These are phyloP conservation scores for Polyodon spathula DNA, from an alignment of 2,113 vertebrate genomes.

Conservation along the genomic window DNA sequence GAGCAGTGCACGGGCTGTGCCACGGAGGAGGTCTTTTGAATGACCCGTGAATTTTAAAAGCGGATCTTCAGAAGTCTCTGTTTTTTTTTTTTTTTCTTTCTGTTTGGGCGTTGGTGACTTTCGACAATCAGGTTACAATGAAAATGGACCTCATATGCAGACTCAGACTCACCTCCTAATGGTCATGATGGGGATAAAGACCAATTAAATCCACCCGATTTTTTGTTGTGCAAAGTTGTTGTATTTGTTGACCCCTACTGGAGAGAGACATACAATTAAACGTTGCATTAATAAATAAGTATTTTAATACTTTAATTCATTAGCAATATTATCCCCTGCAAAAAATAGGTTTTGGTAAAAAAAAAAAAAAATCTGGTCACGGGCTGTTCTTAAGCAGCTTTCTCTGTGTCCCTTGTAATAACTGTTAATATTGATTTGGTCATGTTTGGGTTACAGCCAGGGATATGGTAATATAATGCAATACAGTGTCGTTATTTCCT, in stretches of 20 bases:
- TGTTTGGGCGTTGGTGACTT: conserved; percentile 58
- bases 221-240: conserved; percentile 2
- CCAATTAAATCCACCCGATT: conserved; percentile 30
- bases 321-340: no score
- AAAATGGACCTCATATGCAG: conserved; percentile 28
- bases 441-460: no score
- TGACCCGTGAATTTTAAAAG: conserved; percentile 15
- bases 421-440: no score
- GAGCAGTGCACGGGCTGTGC: neutral
- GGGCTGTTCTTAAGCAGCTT: no score
- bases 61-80: conserved; percentile 24
- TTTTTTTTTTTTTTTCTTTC: conserved; percentile 47
- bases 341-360: no score
- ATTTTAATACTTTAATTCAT: no score
- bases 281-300: neutral
- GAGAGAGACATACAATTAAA: conserved; percentile 9
- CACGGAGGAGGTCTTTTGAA: conserved; percentile 18
- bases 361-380: no score
- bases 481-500: no score
- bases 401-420: no score
- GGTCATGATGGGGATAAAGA: conserved; percentile 32
- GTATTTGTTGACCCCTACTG: conserved; percentile 44
- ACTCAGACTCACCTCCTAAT: conserved; percentile 38
- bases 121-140: conserved; percentile 40
- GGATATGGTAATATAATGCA: no score